Evolutionary conservation across 2,888 invertebrate species (phyloP), one percentile per base, ranked within the genome.

Genomic region (Rhamphomyia laevipes): DNA sequence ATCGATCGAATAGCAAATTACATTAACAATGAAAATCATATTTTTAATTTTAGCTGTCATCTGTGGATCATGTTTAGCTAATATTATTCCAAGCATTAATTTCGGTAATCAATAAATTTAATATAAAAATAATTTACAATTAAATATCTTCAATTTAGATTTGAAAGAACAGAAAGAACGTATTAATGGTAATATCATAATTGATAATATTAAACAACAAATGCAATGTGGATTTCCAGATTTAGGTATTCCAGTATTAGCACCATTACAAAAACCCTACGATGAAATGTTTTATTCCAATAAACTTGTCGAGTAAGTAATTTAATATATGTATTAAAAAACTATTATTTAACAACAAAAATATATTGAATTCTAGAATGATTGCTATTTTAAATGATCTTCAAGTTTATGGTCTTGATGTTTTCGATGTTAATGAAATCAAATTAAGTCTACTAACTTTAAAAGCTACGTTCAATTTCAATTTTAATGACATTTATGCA

Each of bases 171-270:
- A n/a, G 2, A 35, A 35, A 35, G 2, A n/a, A 42, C 12, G 23
- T 9, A 42, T 67, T 40, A 64, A 67, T 48, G 65, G 66, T 53
- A 58, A 64, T 23, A 50, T 66, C 12, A 58, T 62, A 1, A 56
- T 63, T 2, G 65, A 67, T 50, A 61, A 61, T 37, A 10, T 66
- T 9, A 63, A 62, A 2, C 52, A 63, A 27, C 67, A 67, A 54
- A 62, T 67, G 66, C 59, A 56, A 35, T 67, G 67, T 50, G 67
- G 67, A 4, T 64, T 63, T 53, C 60, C 62, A 0, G 52, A 52
- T 0, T 49, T 49, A 1, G 63, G 62, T 4, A 53, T 67, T 16
- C 66, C 67, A 2, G 51, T 63, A 6, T 40, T 67, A 46, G 65
- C 63, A 2, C 67, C 67, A 2, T 61, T 59, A 23, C 49, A 57